Evolutionary conservation across 1,140 invertebrate species (phyloP).

Genomic region (Bicyclus anynana): DNA sequence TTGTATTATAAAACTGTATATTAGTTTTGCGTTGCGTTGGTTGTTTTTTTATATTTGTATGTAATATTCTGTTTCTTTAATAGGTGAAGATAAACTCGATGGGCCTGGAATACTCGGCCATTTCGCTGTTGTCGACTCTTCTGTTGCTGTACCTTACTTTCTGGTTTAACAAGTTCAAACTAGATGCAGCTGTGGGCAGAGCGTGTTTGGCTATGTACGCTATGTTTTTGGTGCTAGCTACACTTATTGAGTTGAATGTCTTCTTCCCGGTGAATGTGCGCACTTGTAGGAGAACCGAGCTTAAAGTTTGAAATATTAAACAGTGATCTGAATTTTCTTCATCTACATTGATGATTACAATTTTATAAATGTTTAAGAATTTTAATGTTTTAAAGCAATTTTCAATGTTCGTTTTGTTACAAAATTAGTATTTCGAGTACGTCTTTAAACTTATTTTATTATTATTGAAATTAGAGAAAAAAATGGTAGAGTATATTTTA

Average conservation of each 20-base stretch:
- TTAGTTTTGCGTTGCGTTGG: background rate
- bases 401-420: background rate
- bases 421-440: background rate
- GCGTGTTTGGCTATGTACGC: conserved; percentile 90
- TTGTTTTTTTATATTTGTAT: conserved; percentile 10
- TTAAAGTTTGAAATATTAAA: conserved; percentile 44
- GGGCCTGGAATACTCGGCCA: conserved; percentile 90
- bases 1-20: background rate
- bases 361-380: background rate
- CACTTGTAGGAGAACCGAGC: conserved; percentile 80
- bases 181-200: conserved; percentile 88
- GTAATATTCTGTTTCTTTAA: conserved; percentile 31
- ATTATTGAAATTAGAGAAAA: no score
- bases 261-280: conserved; percentile 93
- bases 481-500: no score
- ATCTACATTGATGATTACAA: background rate
- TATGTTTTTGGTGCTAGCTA: conserved; percentile 89
- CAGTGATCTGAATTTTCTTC: conserved; percentile 22
- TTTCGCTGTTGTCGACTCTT: conserved; percentile 89
- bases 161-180: conserved; percentile 88
- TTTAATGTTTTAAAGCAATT: background rate
- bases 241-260: conserved; percentile 91
- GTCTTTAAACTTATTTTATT: background rate
- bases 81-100: conserved; percentile 85
- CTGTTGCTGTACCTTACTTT: conserved; percentile 88